Conservation (phyloP, 2,888 invertebrate genomes). For the Pristionchus fissidentatus region DNA sequence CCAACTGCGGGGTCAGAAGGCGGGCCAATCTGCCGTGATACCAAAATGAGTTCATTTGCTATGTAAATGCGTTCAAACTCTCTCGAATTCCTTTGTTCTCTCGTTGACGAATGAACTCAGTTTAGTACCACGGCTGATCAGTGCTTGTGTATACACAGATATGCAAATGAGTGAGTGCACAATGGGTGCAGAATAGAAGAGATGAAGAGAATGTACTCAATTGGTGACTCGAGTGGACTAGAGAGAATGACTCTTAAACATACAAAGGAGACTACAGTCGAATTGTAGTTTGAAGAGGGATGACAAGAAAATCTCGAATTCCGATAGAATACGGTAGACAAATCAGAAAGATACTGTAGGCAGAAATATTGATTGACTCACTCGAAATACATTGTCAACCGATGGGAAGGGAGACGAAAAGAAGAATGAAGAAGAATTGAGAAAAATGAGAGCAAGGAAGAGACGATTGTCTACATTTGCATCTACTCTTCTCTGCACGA, state of each 20-base stretch:
- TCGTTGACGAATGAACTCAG: no score
- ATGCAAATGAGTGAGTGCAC: conserved; percentile 34
- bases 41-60: no score
- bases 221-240: not conserved
- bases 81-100: no score
- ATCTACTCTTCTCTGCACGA: no score
- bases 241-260: not conserved
- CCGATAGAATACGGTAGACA: no score
- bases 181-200: not conserved
- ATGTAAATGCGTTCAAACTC: no score
- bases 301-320: no score
- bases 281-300: not conserved
- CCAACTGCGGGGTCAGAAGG: not conserved
- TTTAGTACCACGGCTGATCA: no score
- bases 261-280: not conserved
- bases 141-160: not conserved
- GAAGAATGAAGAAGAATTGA: not conserved
- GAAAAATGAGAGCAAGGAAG: not conserved
- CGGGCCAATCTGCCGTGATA: no score
- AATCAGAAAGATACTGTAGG: not conserved
- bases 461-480: no score
- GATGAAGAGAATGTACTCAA: conserved; percentile 12
- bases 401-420: not conserved
- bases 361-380: not conserved
- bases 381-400: conserved; percentile 1